Evolutionary conservation across 2,888 invertebrate genomes (phyloP), one percentile per base, ranked within the genome.

Genomic region (Rhamnusium bicolor): DNA sequence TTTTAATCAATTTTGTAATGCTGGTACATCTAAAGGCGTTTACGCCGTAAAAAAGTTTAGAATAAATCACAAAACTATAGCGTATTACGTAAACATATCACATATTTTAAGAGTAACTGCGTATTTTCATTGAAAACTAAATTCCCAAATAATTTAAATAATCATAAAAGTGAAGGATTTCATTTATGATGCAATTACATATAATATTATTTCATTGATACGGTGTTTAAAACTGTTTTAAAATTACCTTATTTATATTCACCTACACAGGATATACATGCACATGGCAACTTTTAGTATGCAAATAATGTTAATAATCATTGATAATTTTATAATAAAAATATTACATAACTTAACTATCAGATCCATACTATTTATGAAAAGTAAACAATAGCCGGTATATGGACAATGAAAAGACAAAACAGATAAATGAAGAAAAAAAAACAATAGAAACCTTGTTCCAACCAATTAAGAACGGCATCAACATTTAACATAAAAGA

Each of bases 381-480:
- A 12, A 40, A n/a, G 40, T 40, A 40, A 40, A 40, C 40, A 40
- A n/a, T 40, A 32, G 40, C 12, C 12, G 40, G n/a, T 4, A 40
- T 40, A 40, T 40, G 40, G 40, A n/a, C 40, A 12, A 40, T n/a
- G 40, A n/a, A 58, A 58, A 54, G 14, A 21, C 40, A 61, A 62
- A 47, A 18, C 10, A 61, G 47, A 62, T 18, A 6, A 10, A n/a
- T 46, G 47, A n/a, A 62, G 12, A 61, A 61, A 24, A 16, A 62
- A 21, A 47, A 62, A 47, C 62, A 62, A 47, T 24, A 47, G n/a
- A 40, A 40, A 40, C 40, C 40, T 40, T 40, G 40, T 40, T 40
- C 40, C 40, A n/a, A 40, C 40, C 40, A 40, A 40, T 40, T 40
- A 40, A 40, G 40, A 4, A n/a, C 40, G n/a, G n/a, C 40, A 40